Conservation (phyloP, 2,797 vertebrate species). For the Anguilla anguilla region DNA sequence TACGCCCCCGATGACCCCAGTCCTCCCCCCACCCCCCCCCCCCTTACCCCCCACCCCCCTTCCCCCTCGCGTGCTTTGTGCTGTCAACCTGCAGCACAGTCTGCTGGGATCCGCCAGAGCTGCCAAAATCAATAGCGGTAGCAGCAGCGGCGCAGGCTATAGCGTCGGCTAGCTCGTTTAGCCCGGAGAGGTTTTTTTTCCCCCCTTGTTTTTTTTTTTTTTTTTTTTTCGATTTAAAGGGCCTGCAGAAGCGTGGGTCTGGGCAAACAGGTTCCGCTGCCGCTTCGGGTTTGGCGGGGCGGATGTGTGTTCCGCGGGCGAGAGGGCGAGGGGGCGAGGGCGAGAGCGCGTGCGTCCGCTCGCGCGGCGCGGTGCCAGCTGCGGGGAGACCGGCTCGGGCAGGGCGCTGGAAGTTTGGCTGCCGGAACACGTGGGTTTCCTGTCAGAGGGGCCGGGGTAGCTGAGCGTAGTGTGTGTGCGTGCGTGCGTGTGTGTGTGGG, state of each 20-base stretch:
- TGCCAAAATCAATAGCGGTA: conserved; percentile 24
- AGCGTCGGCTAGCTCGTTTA: neutral
- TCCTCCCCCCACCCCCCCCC: conserved; percentile 34
- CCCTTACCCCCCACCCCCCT: conserved; percentile 18
- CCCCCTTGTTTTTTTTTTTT: conserved; percentile 31
- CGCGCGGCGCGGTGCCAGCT: conserved; percentile 28
- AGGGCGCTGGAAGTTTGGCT: conserved; percentile 57
- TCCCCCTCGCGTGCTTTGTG: conserved; percentile 50
- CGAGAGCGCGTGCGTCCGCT: conserved; percentile 21
- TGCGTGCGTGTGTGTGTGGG: neutral
- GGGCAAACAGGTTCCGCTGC: conserved; percentile 57
- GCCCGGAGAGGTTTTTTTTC: neutral
- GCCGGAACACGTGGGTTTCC: conserved; percentile 61
- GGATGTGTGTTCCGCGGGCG: conserved; percentile 42
- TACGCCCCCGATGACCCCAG: conserved; percentile 53
- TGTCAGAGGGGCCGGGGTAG: conserved; percentile 29
- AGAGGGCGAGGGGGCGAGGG: neutral
- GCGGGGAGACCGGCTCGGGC: conserved; percentile 39
- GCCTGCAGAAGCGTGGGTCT: conserved; percentile 26
- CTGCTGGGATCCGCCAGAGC: conserved; percentile 37
- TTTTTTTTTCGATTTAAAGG: conserved; percentile 56
- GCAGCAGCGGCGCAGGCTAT: conserved; percentile 22
- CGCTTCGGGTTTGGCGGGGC: conserved; percentile 57
- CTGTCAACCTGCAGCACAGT: conserved; percentile 58
- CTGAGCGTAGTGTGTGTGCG: neutral